Base-by-base conservation (phyloP, 2,888 invertebrate genomes). In the Nymphalis polychloros region DNA sequence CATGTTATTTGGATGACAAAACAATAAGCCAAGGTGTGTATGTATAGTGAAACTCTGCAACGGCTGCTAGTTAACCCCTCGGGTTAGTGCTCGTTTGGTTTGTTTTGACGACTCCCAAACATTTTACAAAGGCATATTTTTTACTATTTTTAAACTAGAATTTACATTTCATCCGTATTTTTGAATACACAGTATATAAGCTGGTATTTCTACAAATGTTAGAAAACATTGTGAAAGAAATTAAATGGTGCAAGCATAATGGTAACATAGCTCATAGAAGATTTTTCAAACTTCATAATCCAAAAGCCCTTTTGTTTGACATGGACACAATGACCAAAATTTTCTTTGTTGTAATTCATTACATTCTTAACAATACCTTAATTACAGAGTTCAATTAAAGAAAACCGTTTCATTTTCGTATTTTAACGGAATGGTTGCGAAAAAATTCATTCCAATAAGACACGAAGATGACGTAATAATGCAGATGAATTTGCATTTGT, bases 271-370 rank as follows among this genome's bases (percentile, higher is more conserved):
- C 23, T 23, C 10, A 52, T 17, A 53, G 17, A 23, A 55, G 53
- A 0, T 31, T 8, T 8, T 55, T 31, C 16, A 53, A 53, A 31
- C 17, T 17, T 27, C 31, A 41, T 41, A 41, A 13, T 31, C 10
- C 53, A 62, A 62, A 47, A n/a, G 41, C 10, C 35, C 70, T 64
- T 72, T 77, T 74, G 72, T 74, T 74, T 70, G 69, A 69, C 70
- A 63, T 53, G 68, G 69, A 70, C 69, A 74, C 75, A 73, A 74
- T 67, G 72, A 70, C 70, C 72, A 59, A 64, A 64, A 68, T 67
- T 49, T 69, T 72, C 72, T 73, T 76, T 76, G 75, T 76, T 65
- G 70, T 66, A 68, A 71, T 74, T 73, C 68, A 72, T 74, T 72
- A 72, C 69, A n/a, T 63, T 64, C 63, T 71, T 64, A 72, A 72